Percentiles rank a stretch among this genome's conserved stretches.
phyloP scores from a whole-genome alignment of 1,140 invertebrate species.

The Drosophila nikananu region DNA sequence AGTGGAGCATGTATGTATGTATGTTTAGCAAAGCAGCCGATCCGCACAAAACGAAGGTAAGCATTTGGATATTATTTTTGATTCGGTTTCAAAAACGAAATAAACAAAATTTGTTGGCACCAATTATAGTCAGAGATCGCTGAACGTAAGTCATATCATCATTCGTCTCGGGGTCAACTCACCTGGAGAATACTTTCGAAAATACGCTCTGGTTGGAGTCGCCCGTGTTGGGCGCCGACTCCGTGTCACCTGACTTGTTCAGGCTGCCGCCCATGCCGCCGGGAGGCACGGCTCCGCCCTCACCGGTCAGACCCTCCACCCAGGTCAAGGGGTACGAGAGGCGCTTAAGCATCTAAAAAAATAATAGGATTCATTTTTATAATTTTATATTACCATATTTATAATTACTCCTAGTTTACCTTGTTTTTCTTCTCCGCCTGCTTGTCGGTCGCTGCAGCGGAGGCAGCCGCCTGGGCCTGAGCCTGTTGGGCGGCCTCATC shows the following conservation, averaged over 20 bases:
- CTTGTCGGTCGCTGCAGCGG: conserved; percentile 86
- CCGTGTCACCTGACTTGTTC: conserved; percentile 76
- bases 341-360: conserved; percentile 92
- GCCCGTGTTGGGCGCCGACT: conserved; percentile 85
- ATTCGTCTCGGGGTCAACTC: conserved; percentile 59
- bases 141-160: background rate
- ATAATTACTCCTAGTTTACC: conserved; percentile 74
- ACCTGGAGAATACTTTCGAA: conserved; percentile 96
- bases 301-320: conserved; percentile 94
- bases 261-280: conserved; percentile 76
- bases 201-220: conserved; percentile 89
- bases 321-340: conserved; percentile 96
- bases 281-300: conserved; percentile 85
- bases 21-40: conserved; percentile 80
- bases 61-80: conserved; percentile 60
- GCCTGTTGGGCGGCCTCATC: conserved; percentile 84
- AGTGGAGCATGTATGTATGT: conserved; percentile 34
- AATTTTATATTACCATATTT: background rate
- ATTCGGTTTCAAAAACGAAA: conserved; percentile 54
- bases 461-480: conserved; percentile 74
- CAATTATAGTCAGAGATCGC: conserved; percentile 64
- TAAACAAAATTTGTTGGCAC: conserved; percentile 70
- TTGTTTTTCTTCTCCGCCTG: conserved; percentile 88
- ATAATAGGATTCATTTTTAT: background rate
- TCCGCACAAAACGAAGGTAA: conserved; percentile 81